A percentile compares a stretch with the other conserved stretches of the same genome.
Conservation (phyloP, 2,888 invertebrate species). For the Xanthorhoe designata region DNA sequence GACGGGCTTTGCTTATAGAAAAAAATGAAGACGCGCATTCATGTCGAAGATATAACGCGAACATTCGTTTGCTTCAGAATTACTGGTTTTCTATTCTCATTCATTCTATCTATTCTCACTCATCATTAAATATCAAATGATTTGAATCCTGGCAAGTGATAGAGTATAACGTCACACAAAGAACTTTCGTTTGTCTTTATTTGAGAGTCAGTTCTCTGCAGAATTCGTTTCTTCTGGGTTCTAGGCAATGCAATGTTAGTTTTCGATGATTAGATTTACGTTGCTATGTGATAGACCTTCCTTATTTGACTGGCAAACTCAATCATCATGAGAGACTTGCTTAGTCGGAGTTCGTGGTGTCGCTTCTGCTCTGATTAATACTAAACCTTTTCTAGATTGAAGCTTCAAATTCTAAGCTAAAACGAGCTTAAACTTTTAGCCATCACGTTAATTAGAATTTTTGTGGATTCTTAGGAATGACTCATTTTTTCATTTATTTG, state of each 20-base stretch:
- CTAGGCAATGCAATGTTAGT: constrained; percentile 58
- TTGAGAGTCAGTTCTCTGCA: constrained; percentile 8
- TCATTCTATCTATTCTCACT: too few species aligned
- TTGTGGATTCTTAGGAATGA: too few species aligned
- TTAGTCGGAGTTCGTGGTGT: constrained; percentile 44
- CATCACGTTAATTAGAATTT: too few species aligned
- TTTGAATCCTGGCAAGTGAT: too few species aligned
- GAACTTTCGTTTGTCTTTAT: background rate
- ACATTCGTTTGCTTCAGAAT: too few species aligned
- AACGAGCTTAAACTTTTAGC: too few species aligned
- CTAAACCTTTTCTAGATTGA: background rate
- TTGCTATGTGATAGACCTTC: constrained; percentile 60
- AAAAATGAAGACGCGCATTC: too few species aligned
- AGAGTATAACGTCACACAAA: background rate
- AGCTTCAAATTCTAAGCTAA: background rate
- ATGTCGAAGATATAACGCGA: too few species aligned
- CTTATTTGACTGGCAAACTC: constrained; percentile 60
- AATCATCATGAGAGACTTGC: constrained; percentile 47
- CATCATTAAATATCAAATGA: too few species aligned
- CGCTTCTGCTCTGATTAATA: constrained; percentile 24
- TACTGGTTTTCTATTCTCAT: too few species aligned
- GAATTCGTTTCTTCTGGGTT: constrained; percentile 23
- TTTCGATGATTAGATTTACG: constrained; percentile 71
- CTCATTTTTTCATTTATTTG: too few species aligned
- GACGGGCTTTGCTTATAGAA: too few species aligned